phyloP scores from a whole-genome alignment of 2,113 vertebrate genomes.

The Pangasianodon gigas region DNA sequence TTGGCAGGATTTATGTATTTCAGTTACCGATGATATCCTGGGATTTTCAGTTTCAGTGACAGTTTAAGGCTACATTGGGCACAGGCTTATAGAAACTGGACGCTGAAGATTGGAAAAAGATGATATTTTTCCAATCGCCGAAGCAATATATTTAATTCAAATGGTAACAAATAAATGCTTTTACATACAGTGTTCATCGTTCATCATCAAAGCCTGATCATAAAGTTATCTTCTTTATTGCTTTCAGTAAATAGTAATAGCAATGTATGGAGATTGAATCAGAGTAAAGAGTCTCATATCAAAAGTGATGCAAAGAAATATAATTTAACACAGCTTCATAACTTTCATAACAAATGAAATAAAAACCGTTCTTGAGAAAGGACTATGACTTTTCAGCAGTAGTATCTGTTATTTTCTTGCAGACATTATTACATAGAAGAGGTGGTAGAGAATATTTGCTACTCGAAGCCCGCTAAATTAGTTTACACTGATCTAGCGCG shows the following conservation, averaged over 20 bases:
- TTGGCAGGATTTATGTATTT: background rate
- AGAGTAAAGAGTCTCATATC: constrained; percentile 1
- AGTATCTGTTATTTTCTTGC: constrained; percentile 44
- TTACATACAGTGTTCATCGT: background rate
- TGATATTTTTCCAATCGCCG: background rate
- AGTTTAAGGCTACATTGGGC: background rate
- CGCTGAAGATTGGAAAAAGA: background rate
- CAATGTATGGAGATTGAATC: background rate
- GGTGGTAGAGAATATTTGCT: constrained; percentile 64
- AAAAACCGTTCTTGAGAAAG: background rate
- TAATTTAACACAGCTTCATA: background rate
- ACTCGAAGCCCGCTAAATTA: constrained; percentile 62
- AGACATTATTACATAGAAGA: constrained; percentile 58
- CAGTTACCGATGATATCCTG: background rate
- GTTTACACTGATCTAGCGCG: constrained; percentile 50
- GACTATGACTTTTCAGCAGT: background rate
- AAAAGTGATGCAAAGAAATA: background rate
- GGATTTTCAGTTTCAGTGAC: background rate
- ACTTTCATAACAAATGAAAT: background rate
- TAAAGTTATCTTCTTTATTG: background rate
- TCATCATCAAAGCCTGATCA: background rate
- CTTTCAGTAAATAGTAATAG: background rate
- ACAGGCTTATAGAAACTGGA: background rate
- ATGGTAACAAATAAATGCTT: background rate
- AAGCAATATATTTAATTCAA: background rate